Conservation (phyloP, 23 tunicate genomes). For the Halocynthia aurantium region DNA sequence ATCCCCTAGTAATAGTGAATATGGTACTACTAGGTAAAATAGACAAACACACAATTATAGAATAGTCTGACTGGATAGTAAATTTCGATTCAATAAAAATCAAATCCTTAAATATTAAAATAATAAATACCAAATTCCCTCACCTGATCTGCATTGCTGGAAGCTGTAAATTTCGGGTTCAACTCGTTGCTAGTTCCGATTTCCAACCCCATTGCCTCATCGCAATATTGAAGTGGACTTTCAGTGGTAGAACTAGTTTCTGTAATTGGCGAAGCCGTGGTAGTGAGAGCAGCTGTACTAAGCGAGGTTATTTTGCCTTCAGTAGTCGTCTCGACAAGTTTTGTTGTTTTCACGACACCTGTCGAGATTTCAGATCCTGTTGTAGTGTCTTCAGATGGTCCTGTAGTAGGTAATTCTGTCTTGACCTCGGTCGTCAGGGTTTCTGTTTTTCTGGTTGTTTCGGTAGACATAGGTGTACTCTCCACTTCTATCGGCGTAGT, state of each 20-base stretch:
- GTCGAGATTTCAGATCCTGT: background rate
- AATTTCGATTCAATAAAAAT: background rate
- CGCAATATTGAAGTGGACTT: constrained; percentile 20
- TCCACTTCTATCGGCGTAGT: constrained; percentile 46
- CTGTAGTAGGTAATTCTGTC: background rate
- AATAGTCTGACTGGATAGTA: too few species aligned
- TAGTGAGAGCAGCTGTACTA: background rate
- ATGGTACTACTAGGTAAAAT: background rate
- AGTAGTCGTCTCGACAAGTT: background rate
- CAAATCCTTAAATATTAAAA: too few species aligned
- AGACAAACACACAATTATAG: too few species aligned
- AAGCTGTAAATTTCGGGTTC: constrained; percentile 39
- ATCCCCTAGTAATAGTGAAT: background rate
- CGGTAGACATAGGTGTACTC: constrained; percentile 4
- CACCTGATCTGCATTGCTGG: constrained; percentile 35
- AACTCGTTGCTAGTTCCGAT: constrained; percentile 31
- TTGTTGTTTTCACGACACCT: background rate
- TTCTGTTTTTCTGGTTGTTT: background rate
- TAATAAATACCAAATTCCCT: background rate
- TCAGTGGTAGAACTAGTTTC: constrained; percentile 7
- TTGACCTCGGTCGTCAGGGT: too few species aligned
- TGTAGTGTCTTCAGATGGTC: constrained; percentile 9
- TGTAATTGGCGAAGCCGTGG: constrained; percentile 20
- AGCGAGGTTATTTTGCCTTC: background rate
- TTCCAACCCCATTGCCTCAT: constrained; percentile 64